phyloP scores from a whole-genome alignment of 2,797 vertebrate species.

The Rhincodon typus region DNA sequence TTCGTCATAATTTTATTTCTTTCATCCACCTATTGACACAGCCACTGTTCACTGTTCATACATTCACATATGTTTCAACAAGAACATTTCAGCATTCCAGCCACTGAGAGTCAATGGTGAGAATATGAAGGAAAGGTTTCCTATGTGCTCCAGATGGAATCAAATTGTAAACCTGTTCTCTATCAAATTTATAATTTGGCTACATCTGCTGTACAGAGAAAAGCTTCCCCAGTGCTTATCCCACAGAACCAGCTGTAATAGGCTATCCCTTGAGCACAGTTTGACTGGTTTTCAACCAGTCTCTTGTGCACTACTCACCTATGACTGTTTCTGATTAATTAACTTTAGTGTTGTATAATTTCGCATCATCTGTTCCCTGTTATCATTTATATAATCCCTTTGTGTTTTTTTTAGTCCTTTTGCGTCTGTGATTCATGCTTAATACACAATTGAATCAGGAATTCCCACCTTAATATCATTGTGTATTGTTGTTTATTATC shows the following conservation, averaged over 20 bases:
- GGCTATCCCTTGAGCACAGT: conserved; percentile 6
- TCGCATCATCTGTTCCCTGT: conserved; percentile 18
- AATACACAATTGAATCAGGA: conserved; percentile 33
- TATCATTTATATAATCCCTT: neutral
- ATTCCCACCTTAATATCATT: neutral
- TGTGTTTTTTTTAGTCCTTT: neutral
- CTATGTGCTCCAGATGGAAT: neutral
- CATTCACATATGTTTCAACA: neutral
- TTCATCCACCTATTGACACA: neutral
- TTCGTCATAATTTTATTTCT: neutral
- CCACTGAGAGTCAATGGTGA: neutral
- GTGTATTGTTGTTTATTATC: conserved; percentile 32
- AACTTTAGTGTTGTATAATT: neutral
- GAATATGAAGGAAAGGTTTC: neutral
- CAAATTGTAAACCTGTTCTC: conserved; percentile 24
- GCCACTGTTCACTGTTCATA: neutral
- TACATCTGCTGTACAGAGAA: neutral
- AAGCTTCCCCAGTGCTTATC: neutral
- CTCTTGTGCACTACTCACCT: neutral
- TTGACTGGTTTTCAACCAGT: neutral
- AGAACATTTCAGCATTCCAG: neutral
- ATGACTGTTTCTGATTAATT: conserved; percentile 10
- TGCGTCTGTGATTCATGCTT: conserved; percentile 28
- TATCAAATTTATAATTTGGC: conserved; percentile 8
- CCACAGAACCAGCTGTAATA: neutral